phyloP scores from a whole-genome alignment of 2,888 invertebrate species.

The Agrotis segetum region DNA sequence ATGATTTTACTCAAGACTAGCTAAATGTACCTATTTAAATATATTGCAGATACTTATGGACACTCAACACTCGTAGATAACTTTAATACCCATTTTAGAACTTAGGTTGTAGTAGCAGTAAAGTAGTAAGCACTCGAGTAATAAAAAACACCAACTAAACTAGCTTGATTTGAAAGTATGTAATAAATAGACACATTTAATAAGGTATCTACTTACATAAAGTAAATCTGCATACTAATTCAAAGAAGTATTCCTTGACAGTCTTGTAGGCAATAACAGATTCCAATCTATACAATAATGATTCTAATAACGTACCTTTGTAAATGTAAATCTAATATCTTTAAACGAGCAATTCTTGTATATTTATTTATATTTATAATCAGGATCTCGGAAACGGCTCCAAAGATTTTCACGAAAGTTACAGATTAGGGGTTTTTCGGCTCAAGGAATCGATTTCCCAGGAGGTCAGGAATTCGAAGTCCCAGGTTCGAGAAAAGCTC shows the following conservation, averaged over 20 bases:
- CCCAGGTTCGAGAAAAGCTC: no score
- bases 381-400: no score
- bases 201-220: conserved; percentile 1
- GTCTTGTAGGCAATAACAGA: background rate
- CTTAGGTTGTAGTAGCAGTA: background rate
- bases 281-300: background rate
- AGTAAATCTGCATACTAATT: conserved; percentile 4
- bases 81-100: conserved; percentile 6
- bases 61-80: background rate
- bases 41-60: background rate
- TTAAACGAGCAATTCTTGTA: no score
- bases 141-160: background rate
- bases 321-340: no score
- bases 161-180: background rate
- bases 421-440: no score
- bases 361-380: no score
- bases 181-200: background rate
- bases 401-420: no score
- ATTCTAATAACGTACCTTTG: background rate
- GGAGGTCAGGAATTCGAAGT: no score
- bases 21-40: conserved; percentile 22
- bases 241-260: conserved; percentile 8
- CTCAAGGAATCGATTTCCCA: no score
- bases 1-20: conserved; percentile 10
- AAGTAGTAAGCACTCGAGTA: background rate